phyloP scores from a whole-genome alignment of 2,113 vertebrate genomes.

The Sorex fumeus region DNA sequence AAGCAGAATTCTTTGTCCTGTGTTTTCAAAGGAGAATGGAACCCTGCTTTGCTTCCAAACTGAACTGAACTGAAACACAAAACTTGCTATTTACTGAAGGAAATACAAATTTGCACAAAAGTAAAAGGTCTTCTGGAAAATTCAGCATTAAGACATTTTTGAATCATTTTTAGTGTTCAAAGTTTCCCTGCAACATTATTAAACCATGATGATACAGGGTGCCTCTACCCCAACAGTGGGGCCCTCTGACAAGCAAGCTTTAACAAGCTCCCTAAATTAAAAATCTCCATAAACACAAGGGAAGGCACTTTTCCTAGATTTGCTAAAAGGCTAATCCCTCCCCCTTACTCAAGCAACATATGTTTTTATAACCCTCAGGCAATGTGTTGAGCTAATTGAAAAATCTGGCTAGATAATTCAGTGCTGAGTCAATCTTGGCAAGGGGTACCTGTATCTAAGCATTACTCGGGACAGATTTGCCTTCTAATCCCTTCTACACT shows the following conservation, averaged over 20 bases:
- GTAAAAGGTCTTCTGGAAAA: neutral
- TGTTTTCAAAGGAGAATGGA: constrained; percentile 11
- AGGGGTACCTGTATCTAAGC: too few species aligned
- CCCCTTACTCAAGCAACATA: neutral
- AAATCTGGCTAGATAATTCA: neutral
- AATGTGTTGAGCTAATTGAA: neutral
- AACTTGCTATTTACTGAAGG: neutral
- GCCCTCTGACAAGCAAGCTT: neutral
- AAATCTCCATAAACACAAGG: neutral
- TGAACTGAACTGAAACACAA: neutral
- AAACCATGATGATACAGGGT: neutral
- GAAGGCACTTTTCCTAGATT: neutral
- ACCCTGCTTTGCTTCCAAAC: neutral
- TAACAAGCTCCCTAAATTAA: neutral
- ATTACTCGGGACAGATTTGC: neutral
- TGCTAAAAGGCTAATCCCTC: neutral
- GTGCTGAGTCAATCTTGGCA: neutral
- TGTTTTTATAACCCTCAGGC: neutral
- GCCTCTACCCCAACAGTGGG: neutral
- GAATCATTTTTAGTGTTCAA: neutral
- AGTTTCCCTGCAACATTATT: neutral
- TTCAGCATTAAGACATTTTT: neutral
- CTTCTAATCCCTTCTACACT: neutral
- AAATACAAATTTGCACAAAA: neutral
- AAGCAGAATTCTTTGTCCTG: neutral